Base-by-base conservation (phyloP, 2,797 vertebrate species). In the Malurus splendens region DNA sequence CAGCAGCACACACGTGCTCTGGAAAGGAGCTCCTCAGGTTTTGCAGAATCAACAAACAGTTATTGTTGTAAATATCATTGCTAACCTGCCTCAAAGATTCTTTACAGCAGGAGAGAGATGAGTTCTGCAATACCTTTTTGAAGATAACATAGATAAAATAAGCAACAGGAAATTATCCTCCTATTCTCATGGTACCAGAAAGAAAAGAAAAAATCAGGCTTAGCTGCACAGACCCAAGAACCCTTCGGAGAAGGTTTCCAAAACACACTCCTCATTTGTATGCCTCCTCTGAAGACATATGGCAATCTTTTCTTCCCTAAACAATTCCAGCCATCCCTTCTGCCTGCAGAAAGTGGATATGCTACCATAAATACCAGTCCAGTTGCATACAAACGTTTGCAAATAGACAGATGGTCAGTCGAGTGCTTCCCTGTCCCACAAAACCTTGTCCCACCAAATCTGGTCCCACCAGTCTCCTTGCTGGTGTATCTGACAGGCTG, bases 1-100 rank as follows among this genome's bases (percentile, higher is more conserved):
- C 61, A 83, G 65, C 45, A 56, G 14, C 12, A 18, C 0, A 0
- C 1, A 0, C 5, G 4, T 1, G 10, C 18, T 38, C 41, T 57
- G 19, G 9, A 83, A 75, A 88, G 24, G 13, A 78, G 30, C 6
- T 71, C 36, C 36, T n/a, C 12, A 20, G 23, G 16, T 44, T 75
- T 45, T 70, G 23, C n/a, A 86, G 23, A 57, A 64, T 19, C 19
- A 80, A 57, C 32, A 52, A 64, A 62, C 4, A 39, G 5, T 24
- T 89, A 50, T 3, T 60, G 47, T 4, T 20, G 52, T 39, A 80
- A 92, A 71, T 28, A 60, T 4, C 8, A 44, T 2, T 38, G n/a
- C 25, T 76, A 79, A 54, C 38, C 38, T 56, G 27, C 30, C 42
- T 25, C 32, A 20, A 82, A 70, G 44, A 71, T 39, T 71, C 27